Percentiles rank a stretch among this genome's conserved stretches.
These are phyloP conservation scores for Anoura caudifer DNA, from an alignment of 2,113 vertebrate genomes.

Conservation along the genomic window DNA sequence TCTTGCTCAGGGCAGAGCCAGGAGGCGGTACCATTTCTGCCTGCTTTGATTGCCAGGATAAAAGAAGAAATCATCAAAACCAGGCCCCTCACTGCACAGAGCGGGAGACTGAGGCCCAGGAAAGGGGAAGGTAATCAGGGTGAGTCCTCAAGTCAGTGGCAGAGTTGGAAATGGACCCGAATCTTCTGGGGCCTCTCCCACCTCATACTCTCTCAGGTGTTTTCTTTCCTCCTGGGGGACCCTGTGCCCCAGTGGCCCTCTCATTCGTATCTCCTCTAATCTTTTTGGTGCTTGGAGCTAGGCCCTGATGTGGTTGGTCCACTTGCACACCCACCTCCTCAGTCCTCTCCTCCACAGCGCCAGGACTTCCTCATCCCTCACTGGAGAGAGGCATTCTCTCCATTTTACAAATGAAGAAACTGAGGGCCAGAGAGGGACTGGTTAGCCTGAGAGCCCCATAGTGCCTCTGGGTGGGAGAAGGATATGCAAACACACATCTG, in stretches of 20 bases:
- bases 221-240: not conserved
- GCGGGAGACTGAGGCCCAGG: not conserved
- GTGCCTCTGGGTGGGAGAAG: not conserved
- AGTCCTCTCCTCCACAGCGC: not conserved
- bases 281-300: not conserved
- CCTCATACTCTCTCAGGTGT: not conserved
- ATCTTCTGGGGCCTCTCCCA: not conserved
- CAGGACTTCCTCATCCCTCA: not conserved
- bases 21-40: not conserved
- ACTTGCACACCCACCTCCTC: not conserved
- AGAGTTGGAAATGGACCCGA: not conserved
- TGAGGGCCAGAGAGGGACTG: not conserved
- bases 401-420: not conserved
- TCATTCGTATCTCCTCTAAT: too few species aligned
- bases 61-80: not conserved
- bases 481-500: not conserved
- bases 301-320: not conserved
- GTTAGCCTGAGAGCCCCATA: not conserved
- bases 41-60: not conserved
- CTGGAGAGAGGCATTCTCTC: not conserved
- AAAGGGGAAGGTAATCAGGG: not conserved
- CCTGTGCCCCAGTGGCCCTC: not conserved
- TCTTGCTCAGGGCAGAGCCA: not conserved
- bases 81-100: not conserved
- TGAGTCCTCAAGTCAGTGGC: not conserved